Evolutionary conservation across 1,140 invertebrate genomes (phyloP), one percentile per base, ranked within the genome.

Genomic region (Drosophila parvula): DNA sequence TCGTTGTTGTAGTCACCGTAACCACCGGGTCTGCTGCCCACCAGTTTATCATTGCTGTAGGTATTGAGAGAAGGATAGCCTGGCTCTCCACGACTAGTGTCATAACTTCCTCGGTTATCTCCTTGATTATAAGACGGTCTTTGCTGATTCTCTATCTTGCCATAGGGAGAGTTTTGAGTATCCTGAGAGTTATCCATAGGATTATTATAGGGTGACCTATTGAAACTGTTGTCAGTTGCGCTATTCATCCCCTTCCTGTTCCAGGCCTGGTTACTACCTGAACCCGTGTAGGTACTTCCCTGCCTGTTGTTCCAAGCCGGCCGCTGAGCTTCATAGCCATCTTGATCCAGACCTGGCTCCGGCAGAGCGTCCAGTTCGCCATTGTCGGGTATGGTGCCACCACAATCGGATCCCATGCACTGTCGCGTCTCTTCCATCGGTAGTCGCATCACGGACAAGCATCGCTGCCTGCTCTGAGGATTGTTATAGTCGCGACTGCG

Each of bases 401-500:
- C 90, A 27, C 90, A 91, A n/a, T 89, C 75, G 0, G 68, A 53
- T 1, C 81, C 90, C 11, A 58, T 60, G 36, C 90, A 91, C 9
- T 67, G 45, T 0, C 50, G 43, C 0, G 61, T 71, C 50, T 91
- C 86, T 51, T 90, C 77, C 36, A 91, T 22, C 0, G 85, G 85
- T 5, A 88, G 30, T 8, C 61, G 47, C 28, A 79, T 48, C 0
- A 67, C 77, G 14, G 85, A 60, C 47, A 78, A 59, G 30, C 90
- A 91, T 7, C 62, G 71, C 7, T 69, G 32, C n/a, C 73, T 79
- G 3, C 83, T 74, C 28, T 82, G 88, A 0, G 70, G 43, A 77
- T 91, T 91, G 12, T 32, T 36, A 44, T 67, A 91, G 41, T 91
- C 80, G 3, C 91, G 76, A 0, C 40, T 82, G 0, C 91, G 78